phyloP scores from a whole-genome alignment of 1,140 invertebrate species.

The Plodia interpunctella region DNA sequence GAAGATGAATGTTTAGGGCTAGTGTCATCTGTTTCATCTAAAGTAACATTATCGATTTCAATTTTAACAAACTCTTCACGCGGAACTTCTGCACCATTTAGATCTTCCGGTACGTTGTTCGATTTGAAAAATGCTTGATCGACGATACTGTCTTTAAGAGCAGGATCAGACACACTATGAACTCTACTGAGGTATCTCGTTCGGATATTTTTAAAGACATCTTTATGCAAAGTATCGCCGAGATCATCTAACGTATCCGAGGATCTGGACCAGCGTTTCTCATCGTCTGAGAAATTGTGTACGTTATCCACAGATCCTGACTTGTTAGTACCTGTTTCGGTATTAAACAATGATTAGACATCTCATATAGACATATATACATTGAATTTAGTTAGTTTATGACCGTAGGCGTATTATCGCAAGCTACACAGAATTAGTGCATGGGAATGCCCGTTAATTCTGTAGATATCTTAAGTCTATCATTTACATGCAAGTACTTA shows the following conservation, averaged over 20 bases:
- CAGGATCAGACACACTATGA: constrained; percentile 51
- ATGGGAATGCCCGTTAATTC: constrained; percentile 48
- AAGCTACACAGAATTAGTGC: constrained; percentile 70
- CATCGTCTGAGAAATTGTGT: constrained; percentile 46
- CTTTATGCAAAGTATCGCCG: constrained; percentile 50
- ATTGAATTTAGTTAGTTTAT: constrained; percentile 38
- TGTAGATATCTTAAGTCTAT: constrained; percentile 12
- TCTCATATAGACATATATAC: constrained; percentile 17
- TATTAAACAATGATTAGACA: constrained; percentile 63
- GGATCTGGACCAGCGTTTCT: constrained; percentile 34
- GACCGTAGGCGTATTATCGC: constrained; percentile 27
- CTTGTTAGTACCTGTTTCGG: constrained; percentile 64
- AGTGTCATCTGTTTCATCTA: constrained; percentile 54
- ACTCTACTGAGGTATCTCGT: constrained; percentile 64
- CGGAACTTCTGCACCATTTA: constrained; percentile 20
- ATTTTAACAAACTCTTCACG: constrained; percentile 36
- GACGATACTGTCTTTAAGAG: constrained; percentile 44
- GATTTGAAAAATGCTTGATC: constrained; percentile 60
- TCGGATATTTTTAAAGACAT: constrained; percentile 64
- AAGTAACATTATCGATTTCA: constrained; percentile 57
- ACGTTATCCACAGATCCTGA: constrained; percentile 58
- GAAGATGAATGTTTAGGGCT: constrained; percentile 18
- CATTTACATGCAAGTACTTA: constrained; percentile 1
- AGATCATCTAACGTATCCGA: constrained; percentile 45
- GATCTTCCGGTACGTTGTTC: constrained; percentile 23